Conservation (phyloP, 2,888 invertebrate species). For the Chymomyza amoena region DNA sequence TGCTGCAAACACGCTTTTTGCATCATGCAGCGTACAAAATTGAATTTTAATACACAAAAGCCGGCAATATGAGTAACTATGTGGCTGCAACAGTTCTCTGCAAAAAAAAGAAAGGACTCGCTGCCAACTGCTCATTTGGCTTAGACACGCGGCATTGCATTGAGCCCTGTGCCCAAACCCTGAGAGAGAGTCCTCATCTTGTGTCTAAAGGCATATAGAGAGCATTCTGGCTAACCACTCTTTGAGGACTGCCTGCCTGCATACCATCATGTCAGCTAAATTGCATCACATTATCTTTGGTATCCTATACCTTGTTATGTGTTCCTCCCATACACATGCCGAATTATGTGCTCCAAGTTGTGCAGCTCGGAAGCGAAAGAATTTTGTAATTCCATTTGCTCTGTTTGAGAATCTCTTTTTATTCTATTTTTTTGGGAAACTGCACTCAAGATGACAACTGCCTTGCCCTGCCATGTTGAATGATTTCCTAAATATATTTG, state of each 20-base stretch:
- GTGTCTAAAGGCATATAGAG: background rate
- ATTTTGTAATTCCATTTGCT: conserved; percentile 41
- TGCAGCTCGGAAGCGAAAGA: background rate
- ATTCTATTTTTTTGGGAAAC: background rate
- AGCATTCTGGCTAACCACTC: background rate
- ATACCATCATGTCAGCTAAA: background rate
- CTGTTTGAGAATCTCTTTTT: conserved; percentile 27
- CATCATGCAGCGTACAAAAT: conserved; percentile 68
- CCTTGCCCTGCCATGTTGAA: conserved; percentile 37
- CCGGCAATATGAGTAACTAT: conserved; percentile 11
- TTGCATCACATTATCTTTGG: conserved; percentile 7
- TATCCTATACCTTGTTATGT: background rate
- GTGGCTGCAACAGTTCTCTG: background rate
- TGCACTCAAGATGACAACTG: conserved; percentile 38
- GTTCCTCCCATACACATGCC: conserved; percentile 13
- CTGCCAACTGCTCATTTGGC: conserved; percentile 13
- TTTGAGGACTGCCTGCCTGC: background rate
- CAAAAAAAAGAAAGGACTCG: background rate
- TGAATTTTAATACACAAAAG: conserved; percentile 75
- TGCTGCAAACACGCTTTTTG: conserved; percentile 60
- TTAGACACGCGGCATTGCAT: conserved; percentile 7
- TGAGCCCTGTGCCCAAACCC: background rate
- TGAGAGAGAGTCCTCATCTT: too few species aligned
- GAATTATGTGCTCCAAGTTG: conserved; percentile 33
- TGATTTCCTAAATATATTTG: conserved; percentile 62